phyloP scores from a whole-genome alignment of 2,888 invertebrate species.

The Ctena decussata region DNA sequence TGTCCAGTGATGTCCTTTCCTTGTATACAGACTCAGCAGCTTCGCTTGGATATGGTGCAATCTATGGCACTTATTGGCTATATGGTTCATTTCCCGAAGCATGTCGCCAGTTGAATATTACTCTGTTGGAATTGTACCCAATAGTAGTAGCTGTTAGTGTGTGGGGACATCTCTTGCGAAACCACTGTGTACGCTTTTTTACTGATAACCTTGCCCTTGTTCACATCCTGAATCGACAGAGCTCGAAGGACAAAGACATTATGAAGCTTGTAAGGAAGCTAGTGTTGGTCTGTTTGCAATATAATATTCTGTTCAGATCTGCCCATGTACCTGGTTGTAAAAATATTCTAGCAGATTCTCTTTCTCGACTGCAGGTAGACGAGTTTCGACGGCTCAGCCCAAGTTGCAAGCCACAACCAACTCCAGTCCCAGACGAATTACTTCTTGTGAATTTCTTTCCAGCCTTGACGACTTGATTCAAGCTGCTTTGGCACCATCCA shows the following conservation, averaged over 20 bases:
- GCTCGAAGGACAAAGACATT: not conserved
- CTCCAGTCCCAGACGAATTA: not conserved
- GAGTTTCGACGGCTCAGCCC: not conserved
- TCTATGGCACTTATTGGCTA: constrained; percentile 12
- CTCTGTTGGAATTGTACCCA: constrained; percentile 30
- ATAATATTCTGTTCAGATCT: constrained; percentile 25
- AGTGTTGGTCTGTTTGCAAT: constrained; percentile 18
- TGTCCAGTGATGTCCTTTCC: not conserved
- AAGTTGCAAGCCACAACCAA: not conserved
- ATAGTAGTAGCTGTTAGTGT: constrained; percentile 20
- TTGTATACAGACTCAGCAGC: constrained; percentile 30
- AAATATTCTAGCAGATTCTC: constrained; percentile 7
- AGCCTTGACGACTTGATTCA: not conserved
- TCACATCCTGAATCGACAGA: constrained; percentile 22
- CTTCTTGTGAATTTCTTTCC: not conserved
- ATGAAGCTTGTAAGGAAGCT: constrained; percentile 19
- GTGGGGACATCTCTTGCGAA: constrained; percentile 30
- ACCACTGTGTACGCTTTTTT: constrained; percentile 29
- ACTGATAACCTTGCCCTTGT: constrained; percentile 41
- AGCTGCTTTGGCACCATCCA: not conserved
- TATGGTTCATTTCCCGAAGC: constrained; percentile 25
- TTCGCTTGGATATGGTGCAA: constrained; percentile 19
- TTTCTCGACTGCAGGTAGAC: too few species aligned
- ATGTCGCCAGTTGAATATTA: constrained; percentile 28
- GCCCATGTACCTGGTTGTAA: not conserved